Percentiles rank a stretch among this genome's conserved stretches.
Conservation (phyloP, 1,140 invertebrate species). For the Dendrolimus kikuchii region DNA sequence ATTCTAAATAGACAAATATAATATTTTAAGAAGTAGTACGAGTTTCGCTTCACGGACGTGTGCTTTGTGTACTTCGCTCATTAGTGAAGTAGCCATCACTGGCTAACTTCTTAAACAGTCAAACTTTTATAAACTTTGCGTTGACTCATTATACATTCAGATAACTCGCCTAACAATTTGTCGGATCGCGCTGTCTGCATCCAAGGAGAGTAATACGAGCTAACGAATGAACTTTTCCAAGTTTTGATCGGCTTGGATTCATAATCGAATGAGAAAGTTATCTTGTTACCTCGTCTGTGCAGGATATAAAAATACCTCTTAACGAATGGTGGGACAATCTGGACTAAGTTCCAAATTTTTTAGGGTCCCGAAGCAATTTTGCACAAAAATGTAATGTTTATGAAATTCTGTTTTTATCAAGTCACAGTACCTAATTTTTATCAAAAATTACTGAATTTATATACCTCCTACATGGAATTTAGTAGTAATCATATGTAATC, state of each 20-base stretch:
- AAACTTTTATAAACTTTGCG: constrained; percentile 27
- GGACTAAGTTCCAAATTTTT: too few species aligned
- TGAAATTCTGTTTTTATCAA: too few species aligned
- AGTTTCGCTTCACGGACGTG: too few species aligned
- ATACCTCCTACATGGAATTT: too few species aligned
- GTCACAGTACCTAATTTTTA: too few species aligned
- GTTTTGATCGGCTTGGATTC: constrained; percentile 10
- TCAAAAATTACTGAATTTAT: too few species aligned
- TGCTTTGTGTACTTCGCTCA: constrained; percentile 12
- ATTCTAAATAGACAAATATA: too few species aligned
- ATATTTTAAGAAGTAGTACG: too few species aligned
- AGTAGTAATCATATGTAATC: too few species aligned
- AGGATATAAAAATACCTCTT: constrained; percentile 2
- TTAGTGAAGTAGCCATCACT: constrained; percentile 24
- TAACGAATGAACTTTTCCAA: constrained; percentile 48
- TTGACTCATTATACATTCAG: constrained; percentile 42
- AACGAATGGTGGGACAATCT: neutral
- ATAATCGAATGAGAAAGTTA: constrained; percentile 16
- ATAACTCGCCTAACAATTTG: constrained; percentile 47
- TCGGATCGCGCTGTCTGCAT: constrained; percentile 26
- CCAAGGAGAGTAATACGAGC: constrained; percentile 13
- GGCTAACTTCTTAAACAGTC: constrained; percentile 23
- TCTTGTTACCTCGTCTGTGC: neutral
- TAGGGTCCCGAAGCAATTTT: too few species aligned
- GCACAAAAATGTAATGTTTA: too few species aligned